Evolutionary conservation across 2,888 invertebrate genomes (phyloP).

Genomic region (Noctuana brunneofusca): DNA sequence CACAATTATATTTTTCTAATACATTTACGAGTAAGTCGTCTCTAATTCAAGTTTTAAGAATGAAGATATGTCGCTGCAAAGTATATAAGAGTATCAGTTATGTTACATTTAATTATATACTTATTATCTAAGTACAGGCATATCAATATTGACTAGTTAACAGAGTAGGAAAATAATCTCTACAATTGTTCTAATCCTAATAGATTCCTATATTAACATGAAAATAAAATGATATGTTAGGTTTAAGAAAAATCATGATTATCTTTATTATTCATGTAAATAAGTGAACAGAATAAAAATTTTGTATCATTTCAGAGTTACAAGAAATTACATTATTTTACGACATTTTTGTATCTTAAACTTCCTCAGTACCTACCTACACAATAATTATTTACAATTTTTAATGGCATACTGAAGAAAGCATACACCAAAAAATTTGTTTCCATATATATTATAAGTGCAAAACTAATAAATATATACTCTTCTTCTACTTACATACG

Average conservation of each 20-base stretch:
- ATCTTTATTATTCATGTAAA: background rate
- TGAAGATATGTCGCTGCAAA: constrained; percentile 50
- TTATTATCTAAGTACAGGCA: constrained; percentile 1
- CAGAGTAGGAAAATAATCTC: constrained; percentile 17
- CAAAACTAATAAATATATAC: constrained; percentile 2
- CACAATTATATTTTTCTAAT: constrained; percentile 27
- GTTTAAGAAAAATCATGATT: background rate
- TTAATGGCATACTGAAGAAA: too few relatives aligned
- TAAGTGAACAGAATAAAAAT: background rate
- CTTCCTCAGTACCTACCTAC: too few relatives aligned
- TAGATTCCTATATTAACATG: background rate
- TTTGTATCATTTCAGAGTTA: too few relatives aligned
- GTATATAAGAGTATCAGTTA: constrained; percentile 1
- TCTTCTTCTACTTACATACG: background rate
- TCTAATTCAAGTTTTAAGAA: constrained; percentile 14
- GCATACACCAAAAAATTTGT: too few relatives aligned
- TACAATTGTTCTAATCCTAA: constrained; percentile 7
- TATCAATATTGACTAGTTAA: constrained; percentile 21
- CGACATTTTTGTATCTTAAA: too few relatives aligned
- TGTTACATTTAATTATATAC: constrained; percentile 4
- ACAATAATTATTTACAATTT: too few relatives aligned
- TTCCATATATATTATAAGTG: background rate
- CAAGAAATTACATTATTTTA: too few relatives aligned
- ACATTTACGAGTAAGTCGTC: constrained; percentile 12
- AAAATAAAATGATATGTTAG: constrained; percentile 15